Base-by-base conservation (phyloP, 1,140 invertebrate species). In the Zaprionus ghesquierei region DNA sequence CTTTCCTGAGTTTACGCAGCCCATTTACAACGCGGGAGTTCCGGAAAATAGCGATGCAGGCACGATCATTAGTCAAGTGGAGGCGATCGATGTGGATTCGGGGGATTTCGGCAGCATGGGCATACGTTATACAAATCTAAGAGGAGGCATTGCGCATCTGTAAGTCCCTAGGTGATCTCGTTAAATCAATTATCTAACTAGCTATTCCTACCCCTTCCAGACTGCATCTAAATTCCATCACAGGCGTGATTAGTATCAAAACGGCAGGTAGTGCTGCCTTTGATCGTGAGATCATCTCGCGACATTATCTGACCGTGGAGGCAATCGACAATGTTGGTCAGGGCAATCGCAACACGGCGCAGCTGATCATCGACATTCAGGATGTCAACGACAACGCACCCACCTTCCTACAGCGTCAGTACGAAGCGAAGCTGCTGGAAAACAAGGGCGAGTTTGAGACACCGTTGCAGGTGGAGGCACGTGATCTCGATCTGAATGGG, bases 361-460 rank as follows among this genome's bases (percentile, higher is more conserved):
- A 98, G 92, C 92, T 99, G 3, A 94, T 97, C 3, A 94, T 99
- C 2, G 95, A 96, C 64, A 94, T 98, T 44, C 95, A 97, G 84
- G 98, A 98, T 92, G 95, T 97, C 0, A 98, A 98, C 86, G 97
- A 98, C 89, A 97, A 98, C 89, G 93, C 95, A 0, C 97, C 97
- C 0, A 93, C 95, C 62, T 98, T 98, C 85, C 89, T 96, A 0
- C 96, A 97, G 71, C 95, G 94, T 38, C 95, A 95, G 78, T 98
- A 98, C 81, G 97, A 98, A 92, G 95, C 96, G 0, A 94, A 97
- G 44, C 82, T 98, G 0, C 84, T 96, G 56, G 97, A 98, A 91
- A 98, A 98, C 86, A 94, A 96, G 81, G 70, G 92, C 0, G 93
- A 96, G 49, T 98, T 98, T 89, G 95, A 97, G 80, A 94, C 94